A percentile compares a stretch with the other conserved stretches of the same genome.
Evolutionary conservation across 2,797 vertebrate genomes (phyloP).

Genomic region (Picus viridis): DNA sequence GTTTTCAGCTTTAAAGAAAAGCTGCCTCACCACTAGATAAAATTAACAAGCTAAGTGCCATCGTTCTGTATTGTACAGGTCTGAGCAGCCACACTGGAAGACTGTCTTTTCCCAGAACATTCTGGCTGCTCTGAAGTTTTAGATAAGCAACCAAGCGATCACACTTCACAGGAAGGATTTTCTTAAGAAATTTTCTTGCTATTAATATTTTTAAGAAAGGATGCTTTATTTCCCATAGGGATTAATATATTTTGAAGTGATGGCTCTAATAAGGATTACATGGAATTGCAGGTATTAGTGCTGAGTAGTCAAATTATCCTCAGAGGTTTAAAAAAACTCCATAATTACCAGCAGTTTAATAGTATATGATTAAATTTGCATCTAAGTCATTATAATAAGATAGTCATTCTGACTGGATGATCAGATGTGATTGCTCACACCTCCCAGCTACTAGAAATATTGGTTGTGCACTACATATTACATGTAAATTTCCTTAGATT

Average conservation of each 20-base stretch:
- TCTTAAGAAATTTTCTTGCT: neutral
- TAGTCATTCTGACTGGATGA: neutral
- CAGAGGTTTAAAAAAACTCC: neutral
- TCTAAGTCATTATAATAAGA: neutral
- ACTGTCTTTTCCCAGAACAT: neutral
- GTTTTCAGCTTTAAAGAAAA: slow-evolving; percentile 1
- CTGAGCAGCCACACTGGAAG: neutral
- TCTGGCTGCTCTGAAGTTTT: neutral
- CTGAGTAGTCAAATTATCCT: neutral
- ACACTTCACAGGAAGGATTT: neutral
- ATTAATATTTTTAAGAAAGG: neutral
- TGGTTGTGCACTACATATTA: neutral
- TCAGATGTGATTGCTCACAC: neutral
- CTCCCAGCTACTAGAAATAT: neutral
- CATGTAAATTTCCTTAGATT: neutral
- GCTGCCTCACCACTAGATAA: neutral
- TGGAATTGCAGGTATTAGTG: neutral
- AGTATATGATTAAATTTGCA: neutral
- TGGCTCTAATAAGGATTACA: slow-evolving; percentile 14
- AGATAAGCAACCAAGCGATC: neutral
- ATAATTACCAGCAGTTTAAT: neutral
- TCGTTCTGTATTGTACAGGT: neutral
- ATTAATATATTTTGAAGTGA: neutral
- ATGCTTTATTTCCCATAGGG: neutral
- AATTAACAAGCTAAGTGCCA: neutral